phyloP scores from a whole-genome alignment of 1,140 invertebrate species.

The Pomacea maculata region DNA sequence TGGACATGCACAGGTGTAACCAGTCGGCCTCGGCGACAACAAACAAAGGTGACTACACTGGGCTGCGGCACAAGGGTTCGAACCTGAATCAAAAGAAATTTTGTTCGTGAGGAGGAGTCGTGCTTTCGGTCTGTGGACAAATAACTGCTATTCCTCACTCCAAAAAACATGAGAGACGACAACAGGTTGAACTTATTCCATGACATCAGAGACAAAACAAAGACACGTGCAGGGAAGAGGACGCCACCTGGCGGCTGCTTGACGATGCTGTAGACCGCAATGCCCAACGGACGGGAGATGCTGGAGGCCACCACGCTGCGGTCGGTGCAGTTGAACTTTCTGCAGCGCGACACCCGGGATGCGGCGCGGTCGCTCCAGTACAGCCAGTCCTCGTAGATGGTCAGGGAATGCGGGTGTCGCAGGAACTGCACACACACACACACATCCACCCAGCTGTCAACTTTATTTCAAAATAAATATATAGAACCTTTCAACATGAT shows the following conservation, averaged over 20 bases:
- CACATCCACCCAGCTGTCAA: slow-evolving; percentile 69
- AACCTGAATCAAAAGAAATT: slow-evolving; percentile 37
- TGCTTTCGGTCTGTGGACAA: no score
- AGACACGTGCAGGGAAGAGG: no score
- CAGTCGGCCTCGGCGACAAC: slow-evolving; percentile 76
- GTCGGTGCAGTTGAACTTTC: slow-evolving; percentile 83
- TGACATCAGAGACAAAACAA: no score
- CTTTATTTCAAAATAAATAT: slow-evolving; percentile 68
- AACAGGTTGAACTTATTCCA: no score
- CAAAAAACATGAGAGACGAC: no score
- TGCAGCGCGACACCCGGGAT: slow-evolving; percentile 76
- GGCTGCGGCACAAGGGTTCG: slow-evolving; percentile 82
- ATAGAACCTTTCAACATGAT: no score
- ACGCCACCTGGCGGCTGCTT: slow-evolving; percentile 75
- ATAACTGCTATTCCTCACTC: not conserved
- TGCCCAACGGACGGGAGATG: slow-evolving; percentile 87
- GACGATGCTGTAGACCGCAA: slow-evolving; percentile 73
- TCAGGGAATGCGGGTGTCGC: slow-evolving; percentile 93
- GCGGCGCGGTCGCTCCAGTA: slow-evolving; percentile 97
- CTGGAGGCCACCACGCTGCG: slow-evolving; percentile 90
- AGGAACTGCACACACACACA: slow-evolving; percentile 79
- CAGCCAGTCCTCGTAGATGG: slow-evolving; percentile 91
- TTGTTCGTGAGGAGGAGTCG: not conserved
- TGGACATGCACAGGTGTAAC: slow-evolving; percentile 90
- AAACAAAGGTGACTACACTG: slow-evolving; percentile 92